phyloP scores from a whole-genome alignment of 2,113 vertebrate species.

The Lampris megalopsis region DNA sequence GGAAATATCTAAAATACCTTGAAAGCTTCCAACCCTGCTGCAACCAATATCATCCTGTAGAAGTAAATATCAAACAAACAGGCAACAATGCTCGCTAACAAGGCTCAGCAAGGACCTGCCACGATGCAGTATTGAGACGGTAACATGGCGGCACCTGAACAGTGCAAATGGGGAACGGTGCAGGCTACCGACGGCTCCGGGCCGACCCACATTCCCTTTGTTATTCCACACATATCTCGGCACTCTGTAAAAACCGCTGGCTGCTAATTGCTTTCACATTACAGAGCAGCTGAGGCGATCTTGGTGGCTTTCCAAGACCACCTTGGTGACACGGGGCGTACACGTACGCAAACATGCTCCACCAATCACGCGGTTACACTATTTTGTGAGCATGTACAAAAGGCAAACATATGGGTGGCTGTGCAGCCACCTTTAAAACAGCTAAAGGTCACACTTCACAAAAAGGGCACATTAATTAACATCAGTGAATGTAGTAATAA shows the following conservation, averaged over 20 bases:
- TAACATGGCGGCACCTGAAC: not conserved
- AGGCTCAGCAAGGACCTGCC: too few species aligned
- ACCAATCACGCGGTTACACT: conserved; percentile 47
- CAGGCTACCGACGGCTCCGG: conserved; percentile 46
- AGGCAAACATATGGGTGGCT: conserved; percentile 33
- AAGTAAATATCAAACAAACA: too few species aligned
- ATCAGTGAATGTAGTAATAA: too few species aligned
- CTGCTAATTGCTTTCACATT: conserved; percentile 93
- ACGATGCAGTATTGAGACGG: not conserved
- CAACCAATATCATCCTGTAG: too few species aligned
- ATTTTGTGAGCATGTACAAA: conserved; percentile 10
- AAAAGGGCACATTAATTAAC: not conserved
- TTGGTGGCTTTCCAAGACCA: conserved; percentile 91
- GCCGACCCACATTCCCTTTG: conserved; percentile 73
- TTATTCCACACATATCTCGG: conserved; percentile 78
- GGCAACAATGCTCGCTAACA: too few species aligned
- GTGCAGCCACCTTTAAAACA: conserved; percentile 29
- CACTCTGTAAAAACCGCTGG: conserved; percentile 79
- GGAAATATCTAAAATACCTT: not conserved
- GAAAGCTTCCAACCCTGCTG: too few species aligned
- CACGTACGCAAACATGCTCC: conserved; percentile 59
- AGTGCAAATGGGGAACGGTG: conserved; percentile 2
- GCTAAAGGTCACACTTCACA: not conserved
- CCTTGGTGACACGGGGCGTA: conserved; percentile 77
- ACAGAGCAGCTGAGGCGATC: conserved; percentile 84